Conservation (phyloP, 2,113 vertebrate species). For the Glaucidium brasilianum region DNA sequence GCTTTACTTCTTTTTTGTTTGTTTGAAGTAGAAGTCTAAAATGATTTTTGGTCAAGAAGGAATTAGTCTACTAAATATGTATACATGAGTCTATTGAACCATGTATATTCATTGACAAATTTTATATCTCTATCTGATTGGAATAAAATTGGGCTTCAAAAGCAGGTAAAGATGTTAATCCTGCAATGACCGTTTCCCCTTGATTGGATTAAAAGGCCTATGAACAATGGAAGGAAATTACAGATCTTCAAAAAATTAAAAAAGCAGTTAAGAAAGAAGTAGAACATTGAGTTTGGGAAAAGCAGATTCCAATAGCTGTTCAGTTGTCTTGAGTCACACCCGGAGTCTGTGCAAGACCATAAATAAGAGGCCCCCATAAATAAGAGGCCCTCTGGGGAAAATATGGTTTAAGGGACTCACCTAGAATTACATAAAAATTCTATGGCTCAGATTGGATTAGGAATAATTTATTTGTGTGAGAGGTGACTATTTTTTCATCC, state of each 20-base stretch:
- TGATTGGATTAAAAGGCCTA: neutral
- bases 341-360: neutral
- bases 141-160: neutral
- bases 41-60: conserved; percentile 7
- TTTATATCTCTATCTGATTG: conserved; percentile 6
- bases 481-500: neutral
- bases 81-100: neutral
- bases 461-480: neutral
- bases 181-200: neutral
- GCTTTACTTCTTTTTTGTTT: conserved; percentile 3
- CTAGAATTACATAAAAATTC: neutral
- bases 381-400: neutral
- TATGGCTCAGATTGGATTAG: neutral
- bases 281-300: neutral
- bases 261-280: neutral
- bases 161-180: conserved; percentile 20
- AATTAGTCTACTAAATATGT: conserved; percentile 35
- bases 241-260: neutral
- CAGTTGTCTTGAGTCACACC: neutral
- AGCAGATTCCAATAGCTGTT: neutral
- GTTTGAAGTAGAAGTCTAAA: conserved; percentile 50
- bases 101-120: conserved; percentile 17
- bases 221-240: neutral
- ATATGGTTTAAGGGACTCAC: neutral
- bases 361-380: neutral